A percentile compares a stretch with the other conserved stretches of the same genome.
Conservation (phyloP, 2,888 invertebrate genomes). For the Caenorhabditis becei region DNA sequence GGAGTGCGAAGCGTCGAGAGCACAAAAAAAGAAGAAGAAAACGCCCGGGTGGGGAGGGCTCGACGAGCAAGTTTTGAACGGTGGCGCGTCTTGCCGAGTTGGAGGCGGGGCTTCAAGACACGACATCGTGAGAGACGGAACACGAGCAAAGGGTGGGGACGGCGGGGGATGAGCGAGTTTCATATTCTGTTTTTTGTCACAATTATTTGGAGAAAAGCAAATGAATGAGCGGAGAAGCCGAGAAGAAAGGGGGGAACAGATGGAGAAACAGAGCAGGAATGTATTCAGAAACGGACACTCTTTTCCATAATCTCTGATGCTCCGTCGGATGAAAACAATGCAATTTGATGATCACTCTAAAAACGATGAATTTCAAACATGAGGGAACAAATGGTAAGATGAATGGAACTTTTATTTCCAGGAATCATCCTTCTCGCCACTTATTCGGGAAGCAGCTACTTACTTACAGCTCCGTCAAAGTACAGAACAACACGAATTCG, state of each 20-base stretch:
- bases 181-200: conserved; percentile 45
- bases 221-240: conserved; percentile 9
- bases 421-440: too few relatives aligned
- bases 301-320: too few relatives aligned
- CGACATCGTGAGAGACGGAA: conserved; percentile 10
- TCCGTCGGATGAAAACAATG: too few relatives aligned
- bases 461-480: too few relatives aligned
- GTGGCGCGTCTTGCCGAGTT: conserved; percentile 45
- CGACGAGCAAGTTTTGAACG: conserved; percentile 52
- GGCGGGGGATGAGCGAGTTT: conserved; percentile 29
- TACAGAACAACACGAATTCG: too few relatives aligned
- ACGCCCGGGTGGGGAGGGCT: conserved; percentile 5
- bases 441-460: too few relatives aligned
- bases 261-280: not conserved
- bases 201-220: conserved; percentile 23
- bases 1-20: conserved; percentile 46
- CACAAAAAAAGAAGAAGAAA: not conserved
- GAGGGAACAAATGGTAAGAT: too few relatives aligned
- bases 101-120: conserved; percentile 13
- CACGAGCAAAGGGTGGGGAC: not conserved
- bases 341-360: too few relatives aligned
- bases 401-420: too few relatives aligned
- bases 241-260: not conserved
- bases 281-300: too few relatives aligned
- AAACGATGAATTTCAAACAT: too few relatives aligned